Percentiles rank a stretch among this genome's conserved stretches.
These are phyloP conservation scores for Diadophis punctatus DNA, from an alignment of 2,113 vertebrate genomes.

Conservation along the genomic window DNA sequence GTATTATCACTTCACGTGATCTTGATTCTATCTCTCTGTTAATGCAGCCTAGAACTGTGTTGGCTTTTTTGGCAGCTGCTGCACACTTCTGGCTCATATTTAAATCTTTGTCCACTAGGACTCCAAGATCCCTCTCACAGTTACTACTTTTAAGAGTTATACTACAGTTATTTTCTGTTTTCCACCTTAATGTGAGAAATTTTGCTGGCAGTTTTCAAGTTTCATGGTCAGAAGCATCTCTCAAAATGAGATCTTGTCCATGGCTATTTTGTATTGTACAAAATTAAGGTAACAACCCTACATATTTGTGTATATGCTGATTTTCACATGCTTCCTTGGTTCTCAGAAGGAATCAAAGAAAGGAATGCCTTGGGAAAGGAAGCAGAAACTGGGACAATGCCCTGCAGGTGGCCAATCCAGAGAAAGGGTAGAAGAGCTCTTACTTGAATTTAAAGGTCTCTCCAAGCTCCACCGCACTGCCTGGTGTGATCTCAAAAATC, in stretches of 20 bases:
- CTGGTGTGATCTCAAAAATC: conserved; percentile 92
- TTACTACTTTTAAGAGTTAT: not conserved
- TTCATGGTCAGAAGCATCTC: not conserved
- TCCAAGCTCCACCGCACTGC: conserved; percentile 84
- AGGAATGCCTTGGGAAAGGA: not conserved
- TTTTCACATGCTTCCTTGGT: conserved; percentile 4
- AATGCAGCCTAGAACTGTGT: no score
- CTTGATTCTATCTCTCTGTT: no score
- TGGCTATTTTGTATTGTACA: not conserved
- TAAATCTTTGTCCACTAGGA: no score
- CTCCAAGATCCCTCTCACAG: no score
- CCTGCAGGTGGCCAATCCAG: not conserved
- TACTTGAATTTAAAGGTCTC: conserved; percentile 97
- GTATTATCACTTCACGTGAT: no score
- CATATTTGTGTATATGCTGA: not conserved
- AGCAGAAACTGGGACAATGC: not conserved
- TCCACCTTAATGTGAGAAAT: not conserved
- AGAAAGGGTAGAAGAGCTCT: conserved; percentile 52
- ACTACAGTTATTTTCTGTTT: not conserved
- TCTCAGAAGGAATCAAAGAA: conserved; percentile 8
- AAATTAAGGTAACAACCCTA: not conserved
- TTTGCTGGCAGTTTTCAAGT: not conserved
- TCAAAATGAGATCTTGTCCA: not conserved
- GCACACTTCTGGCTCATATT: no score
- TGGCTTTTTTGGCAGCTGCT: no score